Percentiles rank a stretch among this genome's conserved stretches.
Conservation (phyloP, 1,140 invertebrate species). For the Polypedilum vanderplanki region DNA sequence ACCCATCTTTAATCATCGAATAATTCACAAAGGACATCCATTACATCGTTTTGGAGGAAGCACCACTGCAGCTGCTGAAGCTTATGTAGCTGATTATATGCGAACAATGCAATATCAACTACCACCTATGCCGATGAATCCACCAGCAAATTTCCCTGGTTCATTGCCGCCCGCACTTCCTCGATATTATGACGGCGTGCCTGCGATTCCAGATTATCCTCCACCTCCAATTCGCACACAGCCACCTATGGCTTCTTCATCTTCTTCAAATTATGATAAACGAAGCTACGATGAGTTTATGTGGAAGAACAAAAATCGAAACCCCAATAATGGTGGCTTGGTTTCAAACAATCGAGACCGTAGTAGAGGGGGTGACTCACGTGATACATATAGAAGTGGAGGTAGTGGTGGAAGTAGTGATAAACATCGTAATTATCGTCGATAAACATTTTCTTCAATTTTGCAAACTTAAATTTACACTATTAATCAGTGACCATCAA, state of each 20-base stretch:
- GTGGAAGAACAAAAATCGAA: constrained; percentile 66
- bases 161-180: constrained; percentile 54
- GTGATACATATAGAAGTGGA: constrained; percentile 12
- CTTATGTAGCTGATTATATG: constrained; percentile 71
- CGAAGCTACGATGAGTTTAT: constrained; percentile 85
- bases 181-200: constrained; percentile 70
- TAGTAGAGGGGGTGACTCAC: not conserved
- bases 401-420: not conserved
- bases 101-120: constrained; percentile 71
- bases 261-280: constrained; percentile 73
- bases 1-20: not conserved
- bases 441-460: not conserved
- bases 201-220: constrained; percentile 54
- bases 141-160: constrained; percentile 52
- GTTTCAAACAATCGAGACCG: not conserved
- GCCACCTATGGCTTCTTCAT: constrained; percentile 47
- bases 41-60: constrained; percentile 43
- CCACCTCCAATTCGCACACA: constrained; percentile 50
- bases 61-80: constrained; percentile 61
- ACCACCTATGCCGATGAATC: constrained; percentile 63
- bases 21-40: not conserved
- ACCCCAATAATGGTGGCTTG: not conserved
- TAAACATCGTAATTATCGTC: constrained; percentile 4
- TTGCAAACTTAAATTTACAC: too few species aligned
- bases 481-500: too few species aligned